Evolutionary conservation across 2,113 vertebrate genomes (phyloP).

Genomic region (Zapornia atra): DNA sequence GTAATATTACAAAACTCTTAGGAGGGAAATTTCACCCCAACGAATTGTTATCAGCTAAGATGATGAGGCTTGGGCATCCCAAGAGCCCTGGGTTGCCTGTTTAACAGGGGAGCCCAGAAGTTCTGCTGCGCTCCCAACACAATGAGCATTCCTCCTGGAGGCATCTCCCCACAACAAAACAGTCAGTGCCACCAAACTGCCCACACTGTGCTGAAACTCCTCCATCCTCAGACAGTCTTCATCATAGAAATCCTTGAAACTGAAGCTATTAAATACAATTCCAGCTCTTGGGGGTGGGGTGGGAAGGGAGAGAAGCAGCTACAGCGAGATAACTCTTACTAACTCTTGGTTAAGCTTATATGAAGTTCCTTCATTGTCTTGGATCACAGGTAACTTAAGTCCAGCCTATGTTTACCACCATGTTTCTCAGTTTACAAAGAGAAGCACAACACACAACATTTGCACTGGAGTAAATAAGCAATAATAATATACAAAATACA

Average conservation of each 20-base stretch:
- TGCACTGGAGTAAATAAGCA: background rate
- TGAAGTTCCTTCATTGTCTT: background rate
- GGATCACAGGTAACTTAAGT: background rate
- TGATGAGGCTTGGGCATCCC: background rate
- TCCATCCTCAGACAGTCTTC: background rate
- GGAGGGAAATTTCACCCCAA: background rate
- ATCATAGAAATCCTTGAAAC: background rate
- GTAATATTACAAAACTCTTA: background rate
- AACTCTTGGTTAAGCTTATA: background rate
- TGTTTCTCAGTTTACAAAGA: background rate
- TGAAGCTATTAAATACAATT: background rate
- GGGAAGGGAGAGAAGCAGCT: background rate
- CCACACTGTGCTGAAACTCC: background rate
- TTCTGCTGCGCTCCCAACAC: background rate
- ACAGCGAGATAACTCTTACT: background rate
- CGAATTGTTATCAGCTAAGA: background rate
- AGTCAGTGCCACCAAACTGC: background rate
- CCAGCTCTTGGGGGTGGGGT: background rate
- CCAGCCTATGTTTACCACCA: background rate
- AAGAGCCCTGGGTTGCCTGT: rapidly evolving
- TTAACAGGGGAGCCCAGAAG: background rate
- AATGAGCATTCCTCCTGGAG: background rate
- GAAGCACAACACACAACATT: background rate
- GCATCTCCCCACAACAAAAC: background rate
- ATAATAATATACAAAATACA: background rate